Evolutionary conservation across 2,888 invertebrate species (phyloP).

Genomic region (Ditylenchus weischeri): DNA sequence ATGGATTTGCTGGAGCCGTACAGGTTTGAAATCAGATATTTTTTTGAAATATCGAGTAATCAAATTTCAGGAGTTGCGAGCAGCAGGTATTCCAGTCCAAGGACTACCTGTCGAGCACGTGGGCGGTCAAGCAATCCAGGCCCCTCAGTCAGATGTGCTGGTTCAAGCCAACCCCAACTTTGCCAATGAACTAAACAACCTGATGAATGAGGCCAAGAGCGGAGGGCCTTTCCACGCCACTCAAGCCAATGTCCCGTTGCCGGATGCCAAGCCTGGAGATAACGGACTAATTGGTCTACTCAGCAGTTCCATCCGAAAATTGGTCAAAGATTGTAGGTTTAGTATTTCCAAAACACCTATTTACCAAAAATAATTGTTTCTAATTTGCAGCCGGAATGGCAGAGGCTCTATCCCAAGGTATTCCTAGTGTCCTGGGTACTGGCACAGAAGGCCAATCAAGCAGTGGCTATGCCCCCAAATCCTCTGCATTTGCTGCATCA

Average conservation of each 20-base stretch:
- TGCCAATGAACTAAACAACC: conserved; percentile 47
- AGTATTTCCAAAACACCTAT: conserved; percentile 1
- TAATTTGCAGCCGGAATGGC: conserved; percentile 51
- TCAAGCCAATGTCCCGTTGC: conserved; percentile 35
- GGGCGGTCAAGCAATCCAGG: conserved; percentile 42
- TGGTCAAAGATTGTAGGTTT: conserved; percentile 56
- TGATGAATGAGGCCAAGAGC: conserved; percentile 46
- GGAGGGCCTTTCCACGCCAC: conserved; percentile 42
- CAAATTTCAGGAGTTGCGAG: conserved; percentile 47
- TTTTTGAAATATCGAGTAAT: background rate
- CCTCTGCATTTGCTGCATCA: conserved; percentile 9
- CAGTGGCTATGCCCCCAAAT: conserved; percentile 20
- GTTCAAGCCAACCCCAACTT: conserved; percentile 57
- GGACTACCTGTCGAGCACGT: conserved; percentile 51
- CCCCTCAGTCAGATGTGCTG: conserved; percentile 46
- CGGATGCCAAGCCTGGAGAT: conserved; percentile 57
- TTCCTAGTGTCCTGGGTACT: conserved; percentile 55
- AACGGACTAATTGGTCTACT: conserved; percentile 57
- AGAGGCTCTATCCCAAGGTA: conserved; percentile 55
- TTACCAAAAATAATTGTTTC: background rate
- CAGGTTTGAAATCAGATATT: conserved; percentile 33
- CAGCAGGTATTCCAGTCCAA: conserved; percentile 56
- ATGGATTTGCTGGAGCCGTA: conserved; percentile 57
- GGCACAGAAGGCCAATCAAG: conserved; percentile 16
- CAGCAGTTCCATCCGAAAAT: conserved; percentile 55